Base-by-base conservation (phyloP, 2,888 invertebrate genomes). In the Tillus elongatus region DNA sequence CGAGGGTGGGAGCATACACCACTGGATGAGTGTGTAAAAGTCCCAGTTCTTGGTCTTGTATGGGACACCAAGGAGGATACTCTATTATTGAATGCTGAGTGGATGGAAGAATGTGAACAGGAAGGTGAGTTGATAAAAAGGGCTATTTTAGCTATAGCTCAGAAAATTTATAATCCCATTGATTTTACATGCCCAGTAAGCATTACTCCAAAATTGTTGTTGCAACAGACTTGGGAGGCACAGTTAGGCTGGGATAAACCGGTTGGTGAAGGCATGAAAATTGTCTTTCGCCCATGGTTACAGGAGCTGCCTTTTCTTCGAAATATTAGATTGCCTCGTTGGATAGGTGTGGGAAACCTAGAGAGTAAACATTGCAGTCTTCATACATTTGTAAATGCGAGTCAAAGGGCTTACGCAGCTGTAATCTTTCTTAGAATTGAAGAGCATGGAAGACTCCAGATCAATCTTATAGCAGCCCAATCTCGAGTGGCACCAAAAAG, bases 141-240 rank as follows among this genome's bases (percentile, higher is more conserved):
- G 6, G 11, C 24, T 19, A 35, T 50, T 12, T 27, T 47, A 14
- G 41, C 41, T 2, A 30, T 37, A 4, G 33, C 34, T 3, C 46
- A 49, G 10, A 31, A 40, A n/a, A 33, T 47, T 13, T 49, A 42
- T 37, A 47, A 50, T 35, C 47, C 47, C 9, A 37, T 46, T 29
- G 50, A 49, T 4, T 43, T 50, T 19, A 32, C 34, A 3, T 31
- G 40, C 13, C 46, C 49, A 6, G 37, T 41, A 2, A 29, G 37
- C 3, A 15, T 50, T 1, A n/a, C 16, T n/a, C 47, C 50, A 4
- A 50, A 50, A 15, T 12, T 45, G 27, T 47, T 33, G 50, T 30
- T 51, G 2, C 42, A 49, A 14, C 9, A 15, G 10, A 8, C 15
- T 3, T 39, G 39, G 39, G 3, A 15, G 6, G 12, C 4, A 8